These are phyloP conservation scores for Hippocampus abdominalis DNA, from an alignment of 2,113 vertebrate genomes.

Conservation along the genomic window DNA sequence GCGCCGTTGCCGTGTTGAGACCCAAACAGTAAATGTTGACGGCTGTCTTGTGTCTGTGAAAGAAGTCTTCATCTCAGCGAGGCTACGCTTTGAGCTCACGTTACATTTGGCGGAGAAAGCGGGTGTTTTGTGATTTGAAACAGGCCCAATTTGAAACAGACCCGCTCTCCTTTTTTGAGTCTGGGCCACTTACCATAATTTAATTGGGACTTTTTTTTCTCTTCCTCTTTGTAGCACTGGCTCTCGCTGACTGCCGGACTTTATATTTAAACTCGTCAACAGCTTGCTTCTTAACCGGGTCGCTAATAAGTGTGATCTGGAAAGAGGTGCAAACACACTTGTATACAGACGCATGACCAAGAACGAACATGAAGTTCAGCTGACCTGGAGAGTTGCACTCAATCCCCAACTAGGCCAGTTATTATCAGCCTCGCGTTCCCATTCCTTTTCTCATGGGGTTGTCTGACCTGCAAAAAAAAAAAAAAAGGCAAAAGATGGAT, in stretches of 20 bases:
- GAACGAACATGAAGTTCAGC: conserved; percentile 42
- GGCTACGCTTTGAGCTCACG: conserved; percentile 28
- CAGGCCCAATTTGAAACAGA: conserved; percentile 56
- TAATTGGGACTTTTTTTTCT: conserved; percentile 58
- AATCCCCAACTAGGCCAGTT: conserved; percentile 49
- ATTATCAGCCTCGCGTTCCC: conserved; percentile 38
- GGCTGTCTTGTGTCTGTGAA: conserved; percentile 39
- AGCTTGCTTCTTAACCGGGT: conserved; percentile 18
- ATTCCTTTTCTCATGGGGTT: conserved; percentile 11
- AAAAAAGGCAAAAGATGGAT: conserved; percentile 5
- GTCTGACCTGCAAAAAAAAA: conserved; percentile 29
- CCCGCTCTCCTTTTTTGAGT: conserved; percentile 46
- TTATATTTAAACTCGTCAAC: conserved; percentile 31
- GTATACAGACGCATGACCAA: background rate
- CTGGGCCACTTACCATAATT: conserved; percentile 64
- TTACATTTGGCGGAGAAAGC: conserved; percentile 52
- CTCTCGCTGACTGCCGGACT: conserved; percentile 26
- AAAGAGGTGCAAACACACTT: conserved; percentile 29
- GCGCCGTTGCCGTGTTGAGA: conserved; percentile 39
- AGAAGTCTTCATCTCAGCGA: conserved; percentile 40
- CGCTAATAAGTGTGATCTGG: conserved; percentile 31
- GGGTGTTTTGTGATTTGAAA: conserved; percentile 56
- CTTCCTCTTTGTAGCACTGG: conserved; percentile 25
- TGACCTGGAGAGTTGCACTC: conserved; percentile 39
- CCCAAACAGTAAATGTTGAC: conserved; percentile 38